Conservation (phyloP, 1,140 invertebrate genomes). For the Hyles euphorbiae region DNA sequence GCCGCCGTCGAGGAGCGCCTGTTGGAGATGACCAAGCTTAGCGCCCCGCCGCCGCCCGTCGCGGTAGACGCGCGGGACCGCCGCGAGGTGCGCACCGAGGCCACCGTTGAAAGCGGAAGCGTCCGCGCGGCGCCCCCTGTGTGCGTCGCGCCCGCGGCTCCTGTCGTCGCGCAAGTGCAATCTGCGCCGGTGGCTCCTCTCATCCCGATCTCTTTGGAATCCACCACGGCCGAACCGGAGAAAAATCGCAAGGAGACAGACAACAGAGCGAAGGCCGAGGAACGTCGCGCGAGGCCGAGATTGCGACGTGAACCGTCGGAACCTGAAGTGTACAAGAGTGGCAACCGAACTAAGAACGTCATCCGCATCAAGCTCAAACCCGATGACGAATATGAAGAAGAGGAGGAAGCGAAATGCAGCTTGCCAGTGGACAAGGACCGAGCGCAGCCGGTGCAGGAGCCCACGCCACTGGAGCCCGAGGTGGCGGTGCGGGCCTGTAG, state of each 20-base stretch:
- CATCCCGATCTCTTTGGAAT: constrained; percentile 5
- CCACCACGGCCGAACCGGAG: constrained; percentile 39
- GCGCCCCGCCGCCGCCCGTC: constrained; percentile 54
- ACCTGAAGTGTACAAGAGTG: constrained; percentile 43
- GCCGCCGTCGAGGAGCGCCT: constrained; percentile 54
- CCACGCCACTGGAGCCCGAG: constrained; percentile 68
- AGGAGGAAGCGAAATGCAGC: constrained; percentile 23
- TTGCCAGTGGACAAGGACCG: constrained; percentile 7
- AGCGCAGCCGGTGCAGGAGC: constrained; percentile 52
- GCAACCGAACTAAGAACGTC: constrained; percentile 64
- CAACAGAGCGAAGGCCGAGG: constrained; percentile 48
- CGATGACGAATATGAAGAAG: constrained; percentile 78
- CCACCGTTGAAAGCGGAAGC: constrained; percentile 42
- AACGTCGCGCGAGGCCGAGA: constrained; percentile 44
- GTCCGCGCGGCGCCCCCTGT: constrained; percentile 23
- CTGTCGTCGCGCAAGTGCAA: constrained; percentile 9
- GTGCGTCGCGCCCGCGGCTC: constrained; percentile 16
- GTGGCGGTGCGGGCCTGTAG: constrained; percentile 18
- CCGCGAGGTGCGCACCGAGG: constrained; percentile 58
- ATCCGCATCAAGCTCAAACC: constrained; percentile 81
- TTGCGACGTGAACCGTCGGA: constrained; percentile 38
- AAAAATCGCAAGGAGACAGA: constrained; percentile 51
- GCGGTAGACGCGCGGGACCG: constrained; percentile 68
- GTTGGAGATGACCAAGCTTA: constrained; percentile 48
- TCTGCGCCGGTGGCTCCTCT: constrained; percentile 1